These are phyloP conservation scores for Chaunax sp. DNA, from an alignment of 2,797 vertebrate species.

Conservation along the genomic window DNA sequence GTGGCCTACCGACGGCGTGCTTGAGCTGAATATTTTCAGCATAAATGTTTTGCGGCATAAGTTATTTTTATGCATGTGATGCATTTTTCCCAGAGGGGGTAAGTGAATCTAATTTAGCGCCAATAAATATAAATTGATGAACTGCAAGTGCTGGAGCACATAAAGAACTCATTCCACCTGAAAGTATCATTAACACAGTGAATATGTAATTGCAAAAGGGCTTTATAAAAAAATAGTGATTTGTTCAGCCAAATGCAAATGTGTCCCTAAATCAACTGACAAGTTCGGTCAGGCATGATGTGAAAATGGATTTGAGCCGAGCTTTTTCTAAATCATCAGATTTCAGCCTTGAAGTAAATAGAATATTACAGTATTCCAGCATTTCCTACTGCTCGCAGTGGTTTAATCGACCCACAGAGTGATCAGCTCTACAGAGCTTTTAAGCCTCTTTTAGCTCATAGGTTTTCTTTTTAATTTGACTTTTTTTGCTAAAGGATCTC, in stretches of 20 bases:
- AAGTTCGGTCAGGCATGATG: slow-evolving; percentile 68
- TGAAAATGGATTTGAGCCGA: slow-evolving; percentile 56
- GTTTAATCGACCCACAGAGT: too few relatives aligned
- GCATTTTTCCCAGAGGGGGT: slow-evolving; percentile 80
- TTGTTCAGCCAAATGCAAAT: slow-evolving; percentile 83
- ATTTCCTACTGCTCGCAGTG: too few relatives aligned
- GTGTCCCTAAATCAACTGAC: slow-evolving; percentile 68
- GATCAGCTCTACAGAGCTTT: too few relatives aligned
- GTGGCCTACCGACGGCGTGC: slow-evolving; percentile 56
- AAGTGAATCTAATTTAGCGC: slow-evolving; percentile 85
- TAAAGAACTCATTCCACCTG: slow-evolving; percentile 83
- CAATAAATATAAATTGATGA: slow-evolving; percentile 89
- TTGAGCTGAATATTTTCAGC: slow-evolving; percentile 75
- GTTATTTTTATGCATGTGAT: slow-evolving; percentile 84
- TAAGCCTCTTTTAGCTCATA: too few relatives aligned
- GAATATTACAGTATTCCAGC: too few relatives aligned
- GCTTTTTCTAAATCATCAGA: slow-evolving; percentile 51
- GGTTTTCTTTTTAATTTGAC: too few relatives aligned
- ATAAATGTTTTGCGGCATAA: slow-evolving; percentile 83
- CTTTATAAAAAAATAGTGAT: slow-evolving; percentile 84
- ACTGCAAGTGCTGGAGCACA: slow-evolving; percentile 83
- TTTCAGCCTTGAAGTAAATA: slow-evolving; percentile 35
- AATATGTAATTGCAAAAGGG: slow-evolving; percentile 81
- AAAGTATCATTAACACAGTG: slow-evolving; percentile 85
- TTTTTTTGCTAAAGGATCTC: too few relatives aligned